These are phyloP conservation scores for Sesamia nonagrioides DNA, from an alignment of 1,140 invertebrate genomes.

Conservation along the genomic window DNA sequence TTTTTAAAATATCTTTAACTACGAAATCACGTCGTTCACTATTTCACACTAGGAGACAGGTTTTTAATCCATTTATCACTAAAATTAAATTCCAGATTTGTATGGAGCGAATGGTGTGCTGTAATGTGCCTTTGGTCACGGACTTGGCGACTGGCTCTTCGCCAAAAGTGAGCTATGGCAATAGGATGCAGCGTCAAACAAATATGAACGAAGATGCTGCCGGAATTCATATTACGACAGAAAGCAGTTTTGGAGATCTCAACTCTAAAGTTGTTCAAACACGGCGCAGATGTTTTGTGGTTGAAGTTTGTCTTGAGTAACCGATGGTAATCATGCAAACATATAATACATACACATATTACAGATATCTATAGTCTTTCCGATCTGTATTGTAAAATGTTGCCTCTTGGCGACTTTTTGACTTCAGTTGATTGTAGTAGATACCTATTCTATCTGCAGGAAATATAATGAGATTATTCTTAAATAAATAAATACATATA, in stretches of 20 bases:
- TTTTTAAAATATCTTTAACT: slow-evolving; percentile 34
- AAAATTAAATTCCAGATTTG: slow-evolving; percentile 64
- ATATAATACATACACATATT: neutral
- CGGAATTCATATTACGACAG: slow-evolving; percentile 36
- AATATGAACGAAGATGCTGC: slow-evolving; percentile 35
- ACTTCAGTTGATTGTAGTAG: no score
- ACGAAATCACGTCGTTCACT: slow-evolving; percentile 40
- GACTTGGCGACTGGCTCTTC: slow-evolving; percentile 48
- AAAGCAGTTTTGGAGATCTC: neutral
- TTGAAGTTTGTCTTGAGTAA: neutral
- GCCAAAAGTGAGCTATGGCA: slow-evolving; percentile 55
- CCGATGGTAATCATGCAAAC: neutral
- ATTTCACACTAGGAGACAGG: slow-evolving; percentile 45
- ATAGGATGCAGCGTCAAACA: slow-evolving; percentile 54
- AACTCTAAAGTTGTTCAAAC: neutral
- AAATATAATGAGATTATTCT: no score
- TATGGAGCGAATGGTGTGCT: slow-evolving; percentile 49
- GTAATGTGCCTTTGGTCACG: slow-evolving; percentile 59
- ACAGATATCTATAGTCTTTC: no score
- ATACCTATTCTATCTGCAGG: no score
- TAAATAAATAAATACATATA: no score
- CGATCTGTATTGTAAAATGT: no score
- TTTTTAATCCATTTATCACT: slow-evolving; percentile 65
- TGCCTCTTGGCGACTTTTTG: no score
- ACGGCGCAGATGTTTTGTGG: neutral